Evolutionary conservation across 2,888 invertebrate genomes (phyloP).

Genomic region (Tipula lateralis): DNA sequence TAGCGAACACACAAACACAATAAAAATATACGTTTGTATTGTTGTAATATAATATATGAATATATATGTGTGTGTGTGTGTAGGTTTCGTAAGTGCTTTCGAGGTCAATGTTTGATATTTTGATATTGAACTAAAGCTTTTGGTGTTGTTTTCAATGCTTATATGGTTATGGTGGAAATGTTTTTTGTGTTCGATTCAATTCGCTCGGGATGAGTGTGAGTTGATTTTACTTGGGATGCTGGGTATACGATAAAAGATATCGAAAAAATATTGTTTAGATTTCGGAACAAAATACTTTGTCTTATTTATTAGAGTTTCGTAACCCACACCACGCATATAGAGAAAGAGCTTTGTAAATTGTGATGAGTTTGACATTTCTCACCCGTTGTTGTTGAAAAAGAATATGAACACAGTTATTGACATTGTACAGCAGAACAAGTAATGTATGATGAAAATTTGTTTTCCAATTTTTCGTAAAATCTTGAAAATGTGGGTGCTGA

Average conservation of each 20-base stretch:
- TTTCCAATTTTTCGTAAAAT: background rate
- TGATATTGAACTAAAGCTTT: background rate
- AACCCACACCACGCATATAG: background rate
- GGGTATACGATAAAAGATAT: too few relatives aligned
- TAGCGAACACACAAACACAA: background rate
- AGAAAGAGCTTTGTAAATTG: background rate
- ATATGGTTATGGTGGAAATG: too few relatives aligned
- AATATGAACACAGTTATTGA: background rate
- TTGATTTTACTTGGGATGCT: background rate
- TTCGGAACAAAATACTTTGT: background rate
- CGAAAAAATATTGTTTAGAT: background rate
- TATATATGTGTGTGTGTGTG: background rate
- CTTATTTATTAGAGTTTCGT: background rate
- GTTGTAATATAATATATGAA: too few relatives aligned
- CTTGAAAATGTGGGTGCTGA: background rate
- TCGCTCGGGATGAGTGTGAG: background rate
- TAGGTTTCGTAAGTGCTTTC: background rate
- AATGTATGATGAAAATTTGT: background rate
- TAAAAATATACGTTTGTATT: background rate
- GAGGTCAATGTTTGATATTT: slow-evolving; percentile 11
- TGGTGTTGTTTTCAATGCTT: background rate
- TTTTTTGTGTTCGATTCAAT: background rate
- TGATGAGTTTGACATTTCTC: background rate
- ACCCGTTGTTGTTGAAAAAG: background rate
- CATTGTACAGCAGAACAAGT: background rate